Evolutionary conservation across 1,140 invertebrate genomes (phyloP).

Genomic region (Ostrea denselamellosa): DNA sequence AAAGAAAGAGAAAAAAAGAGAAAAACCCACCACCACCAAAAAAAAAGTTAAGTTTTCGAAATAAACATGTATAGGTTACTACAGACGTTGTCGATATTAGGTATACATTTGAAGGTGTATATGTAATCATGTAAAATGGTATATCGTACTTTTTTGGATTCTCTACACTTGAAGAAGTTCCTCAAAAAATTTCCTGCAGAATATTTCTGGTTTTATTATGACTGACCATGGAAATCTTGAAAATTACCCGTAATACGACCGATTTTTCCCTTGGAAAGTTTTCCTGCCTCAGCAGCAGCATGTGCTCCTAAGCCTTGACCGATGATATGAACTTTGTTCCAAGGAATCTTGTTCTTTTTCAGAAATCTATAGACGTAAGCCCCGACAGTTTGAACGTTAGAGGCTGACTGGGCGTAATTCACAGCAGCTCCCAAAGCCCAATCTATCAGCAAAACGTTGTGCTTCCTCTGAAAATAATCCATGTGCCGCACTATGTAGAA

Average conservation of each 20-base stretch:
- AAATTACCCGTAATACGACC: background rate
- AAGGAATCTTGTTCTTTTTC: slow-evolving; percentile 17
- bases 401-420: background rate
- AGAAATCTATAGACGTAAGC: background rate
- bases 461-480: background rate
- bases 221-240: no score
- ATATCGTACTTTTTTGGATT: no score
- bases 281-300: background rate
- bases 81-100: no score
- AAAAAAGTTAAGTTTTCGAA: no score
- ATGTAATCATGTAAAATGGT: no score
- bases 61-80: no score
- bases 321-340: background rate
- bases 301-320: background rate
- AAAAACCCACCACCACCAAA: no score
- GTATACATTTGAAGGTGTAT: no score
- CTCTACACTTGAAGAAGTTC: no score
- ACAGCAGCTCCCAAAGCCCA: background rate
- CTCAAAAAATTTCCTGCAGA: no score
- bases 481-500: background rate
- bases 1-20: no score
- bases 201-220: no score
- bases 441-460: background rate
- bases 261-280: background rate
- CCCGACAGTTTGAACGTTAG: background rate